These are phyloP conservation scores for Drosophila guanche DNA, from an alignment of 1,140 invertebrate species.

Conservation along the genomic window DNA sequence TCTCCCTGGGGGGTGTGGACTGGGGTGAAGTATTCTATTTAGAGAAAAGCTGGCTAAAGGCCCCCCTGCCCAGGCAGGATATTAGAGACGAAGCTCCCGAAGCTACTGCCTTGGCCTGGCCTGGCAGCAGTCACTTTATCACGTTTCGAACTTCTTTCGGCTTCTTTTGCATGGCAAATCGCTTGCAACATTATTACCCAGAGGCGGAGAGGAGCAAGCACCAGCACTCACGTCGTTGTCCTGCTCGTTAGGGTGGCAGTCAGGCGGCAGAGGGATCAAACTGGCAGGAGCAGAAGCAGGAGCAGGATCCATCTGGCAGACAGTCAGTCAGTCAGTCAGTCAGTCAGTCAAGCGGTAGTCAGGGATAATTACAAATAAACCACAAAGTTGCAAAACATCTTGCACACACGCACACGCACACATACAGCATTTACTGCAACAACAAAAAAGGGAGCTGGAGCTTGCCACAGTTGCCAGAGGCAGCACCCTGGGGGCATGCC, in stretches of 20 bases:
- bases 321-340: slow-evolving; percentile 15
- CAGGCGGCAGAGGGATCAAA: slow-evolving; percentile 8
- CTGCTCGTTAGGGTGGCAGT: slow-evolving; percentile 46
- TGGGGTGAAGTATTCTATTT: background rate
- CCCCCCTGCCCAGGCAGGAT: slow-evolving; percentile 28
- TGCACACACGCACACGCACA: slow-evolving; percentile 34
- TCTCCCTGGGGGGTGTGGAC: slow-evolving; percentile 22
- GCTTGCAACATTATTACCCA: slow-evolving; percentile 63
- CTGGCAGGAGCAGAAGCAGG: slow-evolving; percentile 14
- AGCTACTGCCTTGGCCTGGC: background rate
- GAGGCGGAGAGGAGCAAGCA: background rate
- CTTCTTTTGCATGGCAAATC: slow-evolving; percentile 68
- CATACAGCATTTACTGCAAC: slow-evolving; percentile 13
- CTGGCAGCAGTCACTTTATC: slow-evolving; percentile 60
- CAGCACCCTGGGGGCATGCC: slow-evolving; percentile 36
- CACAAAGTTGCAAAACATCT: slow-evolving; percentile 79
- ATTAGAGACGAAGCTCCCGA: slow-evolving; percentile 20
- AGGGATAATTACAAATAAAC: slow-evolving; percentile 79
- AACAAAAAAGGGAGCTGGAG: slow-evolving; percentile 48
- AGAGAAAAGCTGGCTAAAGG: background rate
- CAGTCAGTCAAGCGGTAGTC: slow-evolving; percentile 43
- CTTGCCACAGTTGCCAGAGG: slow-evolving; percentile 23
- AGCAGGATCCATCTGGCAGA: slow-evolving; percentile 15
- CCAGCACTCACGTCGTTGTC: slow-evolving; percentile 55
- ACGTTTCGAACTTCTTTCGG: slow-evolving; percentile 61